Conservation (phyloP, 2,888 invertebrate species). For the Marronus borbonicus region DNA sequence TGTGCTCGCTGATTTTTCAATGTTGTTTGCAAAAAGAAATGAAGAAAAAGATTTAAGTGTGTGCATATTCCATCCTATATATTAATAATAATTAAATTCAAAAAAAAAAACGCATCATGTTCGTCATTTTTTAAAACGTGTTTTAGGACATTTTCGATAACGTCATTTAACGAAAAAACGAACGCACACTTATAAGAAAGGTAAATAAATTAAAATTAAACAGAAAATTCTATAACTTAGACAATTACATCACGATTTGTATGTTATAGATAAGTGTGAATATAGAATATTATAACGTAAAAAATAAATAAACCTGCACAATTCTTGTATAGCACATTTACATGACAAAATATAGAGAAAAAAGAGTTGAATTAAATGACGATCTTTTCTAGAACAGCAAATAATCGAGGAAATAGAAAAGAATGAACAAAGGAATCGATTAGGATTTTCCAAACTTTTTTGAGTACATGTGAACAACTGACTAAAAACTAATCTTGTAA, state of each 20-base stretch:
- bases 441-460: conserved; percentile 46
- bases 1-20: conserved; percentile 48
- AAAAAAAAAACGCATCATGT: conserved; percentile 16
- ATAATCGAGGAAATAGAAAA: background rate
- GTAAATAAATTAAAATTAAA: conserved; percentile 31
- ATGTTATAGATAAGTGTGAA: conserved; percentile 49
- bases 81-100: conserved; percentile 22
- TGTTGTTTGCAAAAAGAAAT: conserved; percentile 18
- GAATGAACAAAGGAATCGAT: conserved; percentile 31
- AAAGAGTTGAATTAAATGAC: conserved; percentile 36
- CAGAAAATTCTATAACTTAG: conserved; percentile 55
- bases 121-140: conserved; percentile 38
- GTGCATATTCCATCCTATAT: conserved; percentile 54
- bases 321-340: conserved; percentile 52
- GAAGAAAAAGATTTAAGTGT: conserved; percentile 46
- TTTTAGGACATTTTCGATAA: conserved; percentile 19
- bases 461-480: conserved; percentile 32
- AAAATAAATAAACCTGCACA: conserved; percentile 44
- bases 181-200: conserved; percentile 66
- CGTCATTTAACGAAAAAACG: conserved; percentile 42
- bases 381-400: conserved; percentile 51
- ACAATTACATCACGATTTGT: conserved; percentile 63
- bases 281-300: conserved; percentile 47
- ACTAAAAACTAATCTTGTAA: conserved; percentile 56
- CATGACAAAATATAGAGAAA: conserved; percentile 4